Percentiles rank a stretch among this genome's conserved stretches.
These are phyloP conservation scores for Sorex fumeus DNA, from an alignment of 2,113 vertebrate genomes.

Conservation along the genomic window DNA sequence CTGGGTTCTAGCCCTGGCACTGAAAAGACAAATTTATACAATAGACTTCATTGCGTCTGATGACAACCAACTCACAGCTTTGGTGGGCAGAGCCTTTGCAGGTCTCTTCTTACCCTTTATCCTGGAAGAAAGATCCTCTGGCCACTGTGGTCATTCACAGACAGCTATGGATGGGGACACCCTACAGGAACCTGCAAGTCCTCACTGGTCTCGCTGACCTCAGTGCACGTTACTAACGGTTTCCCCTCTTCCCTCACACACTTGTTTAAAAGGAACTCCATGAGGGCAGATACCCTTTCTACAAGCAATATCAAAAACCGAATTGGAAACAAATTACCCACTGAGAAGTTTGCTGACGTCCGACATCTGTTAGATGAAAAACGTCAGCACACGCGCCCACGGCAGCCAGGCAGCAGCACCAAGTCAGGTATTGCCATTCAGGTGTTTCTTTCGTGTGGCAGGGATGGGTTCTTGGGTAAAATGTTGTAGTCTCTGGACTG, in stretches of 20 bases:
- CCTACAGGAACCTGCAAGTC: background rate
- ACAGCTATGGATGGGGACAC: background rate
- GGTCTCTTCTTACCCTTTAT: background rate
- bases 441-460: background rate
- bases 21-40: background rate
- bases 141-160: background rate
- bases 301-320: conserved; percentile 93
- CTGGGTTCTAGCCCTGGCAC: background rate
- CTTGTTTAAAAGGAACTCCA: conserved; percentile 89
- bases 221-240: conserved; percentile 49
- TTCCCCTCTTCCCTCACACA: too few relatives aligned
- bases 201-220: background rate
- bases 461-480: background rate
- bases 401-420: conserved; percentile 83
- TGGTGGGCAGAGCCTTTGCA: background rate
- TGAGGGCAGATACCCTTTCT: conserved; percentile 90
- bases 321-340: conserved; percentile 91
- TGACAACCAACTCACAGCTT: background rate
- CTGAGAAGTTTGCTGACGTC: conserved; percentile 94
- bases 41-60: background rate
- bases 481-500: background rate
- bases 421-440: conserved; percentile 91
- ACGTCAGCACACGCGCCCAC: conserved; percentile 90
- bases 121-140: background rate
- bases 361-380: conserved; percentile 97